A percentile compares a stretch with the other conserved stretches of the same genome.
phyloP scores from a whole-genome alignment of 2,113 vertebrate genomes.

The Anolis carolinensis region DNA sequence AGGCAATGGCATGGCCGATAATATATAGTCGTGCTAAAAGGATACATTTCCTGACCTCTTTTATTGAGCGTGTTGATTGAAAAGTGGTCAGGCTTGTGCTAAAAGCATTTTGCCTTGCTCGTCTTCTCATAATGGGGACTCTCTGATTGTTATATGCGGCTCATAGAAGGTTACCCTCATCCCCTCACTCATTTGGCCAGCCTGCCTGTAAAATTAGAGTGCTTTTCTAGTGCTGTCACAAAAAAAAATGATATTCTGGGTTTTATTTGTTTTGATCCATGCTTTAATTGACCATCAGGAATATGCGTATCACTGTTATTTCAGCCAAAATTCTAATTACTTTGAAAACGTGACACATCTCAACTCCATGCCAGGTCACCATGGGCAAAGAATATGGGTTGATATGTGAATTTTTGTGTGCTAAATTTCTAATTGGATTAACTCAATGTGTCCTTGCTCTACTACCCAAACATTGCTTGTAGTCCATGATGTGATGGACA shows the following conservation, averaged over 20 bases:
- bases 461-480: not conserved
- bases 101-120: slow-evolving; percentile 20
- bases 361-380: not conserved
- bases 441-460: not conserved
- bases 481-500: too few relatives aligned
- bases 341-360: not conserved
- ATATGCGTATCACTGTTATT: not conserved
- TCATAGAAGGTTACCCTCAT: not conserved
- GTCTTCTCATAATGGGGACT: not conserved
- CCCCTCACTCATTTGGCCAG: too few relatives aligned
- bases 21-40: not conserved
- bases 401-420: not conserved
- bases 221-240: not conserved
- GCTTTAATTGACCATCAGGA: not conserved
- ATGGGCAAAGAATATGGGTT: not conserved
- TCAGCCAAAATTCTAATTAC: not conserved
- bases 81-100: slow-evolving; percentile 16
- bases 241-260: not conserved
- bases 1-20: slow-evolving; percentile 38
- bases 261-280: not conserved
- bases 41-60: not conserved
- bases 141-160: not conserved
- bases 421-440: not conserved
- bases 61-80: slow-evolving; percentile 18
- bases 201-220: not conserved